Evolutionary conservation across 2,888 invertebrate species (phyloP).

Genomic region (Callosobruchus maculatus): DNA sequence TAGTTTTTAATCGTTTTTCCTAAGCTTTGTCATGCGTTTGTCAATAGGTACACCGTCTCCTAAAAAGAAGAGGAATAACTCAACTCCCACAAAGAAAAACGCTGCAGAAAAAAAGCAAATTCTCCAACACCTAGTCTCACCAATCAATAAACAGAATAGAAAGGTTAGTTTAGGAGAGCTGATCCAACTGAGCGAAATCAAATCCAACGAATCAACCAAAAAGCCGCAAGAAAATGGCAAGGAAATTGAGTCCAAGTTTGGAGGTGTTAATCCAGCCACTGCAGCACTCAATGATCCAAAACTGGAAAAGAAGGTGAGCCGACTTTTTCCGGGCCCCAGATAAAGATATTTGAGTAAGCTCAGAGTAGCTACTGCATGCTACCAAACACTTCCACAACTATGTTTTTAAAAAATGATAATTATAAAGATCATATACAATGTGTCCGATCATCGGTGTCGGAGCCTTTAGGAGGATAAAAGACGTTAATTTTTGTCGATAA

Average conservation of each 20-base stretch:
- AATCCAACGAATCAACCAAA: slow-evolving; percentile 38
- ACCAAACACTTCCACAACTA: too few relatives aligned
- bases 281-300: slow-evolving; percentile 63
- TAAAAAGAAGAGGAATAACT: slow-evolving; percentile 75
- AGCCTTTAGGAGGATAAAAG: too few relatives aligned
- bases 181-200: slow-evolving; percentile 68
- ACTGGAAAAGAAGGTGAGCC: slow-evolving; percentile 61
- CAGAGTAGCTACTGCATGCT: too few relatives aligned
- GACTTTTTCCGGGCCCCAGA: background rate
- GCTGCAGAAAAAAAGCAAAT: slow-evolving; percentile 74
- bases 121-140: slow-evolving; percentile 70
- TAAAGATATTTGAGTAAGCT: too few relatives aligned
- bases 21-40: background rate
- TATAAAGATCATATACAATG: too few relatives aligned
- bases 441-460: too few relatives aligned
- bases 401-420: too few relatives aligned
- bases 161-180: slow-evolving; percentile 70
- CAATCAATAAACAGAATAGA: slow-evolving; percentile 59
- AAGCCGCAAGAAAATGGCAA: slow-evolving; percentile 46
- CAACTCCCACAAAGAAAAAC: slow-evolving; percentile 73
- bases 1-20: too few relatives aligned
- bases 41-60: slow-evolving; percentile 69
- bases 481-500: too few relatives aligned
- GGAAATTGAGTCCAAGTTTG: slow-evolving; percentile 59
- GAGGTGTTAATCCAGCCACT: slow-evolving; percentile 48